Percentiles rank a stretch among this genome's conserved stretches.
Evolutionary conservation across 2,113 vertebrate species (phyloP).

Genomic region (Caloenas nicobarica): DNA sequence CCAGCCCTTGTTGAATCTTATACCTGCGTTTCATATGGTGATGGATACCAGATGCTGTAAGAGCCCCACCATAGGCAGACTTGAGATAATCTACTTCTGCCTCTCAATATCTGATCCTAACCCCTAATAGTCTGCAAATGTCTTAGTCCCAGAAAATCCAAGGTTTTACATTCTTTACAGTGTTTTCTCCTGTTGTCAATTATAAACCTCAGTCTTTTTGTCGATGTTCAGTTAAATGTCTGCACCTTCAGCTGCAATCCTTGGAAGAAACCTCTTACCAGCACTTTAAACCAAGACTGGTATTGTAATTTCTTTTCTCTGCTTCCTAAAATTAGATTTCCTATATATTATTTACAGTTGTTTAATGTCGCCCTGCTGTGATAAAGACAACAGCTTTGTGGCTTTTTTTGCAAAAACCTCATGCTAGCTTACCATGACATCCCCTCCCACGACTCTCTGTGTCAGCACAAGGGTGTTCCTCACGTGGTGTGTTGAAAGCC

Average conservation of each 20-base stretch:
- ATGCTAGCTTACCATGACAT: neutral
- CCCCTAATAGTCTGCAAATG: neutral
- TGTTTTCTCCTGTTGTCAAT: neutral
- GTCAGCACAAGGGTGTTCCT: neutral
- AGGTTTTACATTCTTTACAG: neutral
- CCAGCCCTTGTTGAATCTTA: neutral
- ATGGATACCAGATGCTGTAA: neutral
- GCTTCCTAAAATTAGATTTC: neutral
- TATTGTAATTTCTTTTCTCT: neutral
- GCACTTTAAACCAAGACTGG: neutral
- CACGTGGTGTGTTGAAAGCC: fast-evolving
- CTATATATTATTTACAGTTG: neutral
- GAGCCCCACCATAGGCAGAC: neutral
- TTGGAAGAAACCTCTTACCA: neutral
- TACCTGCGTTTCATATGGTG: neutral
- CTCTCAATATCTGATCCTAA: neutral
- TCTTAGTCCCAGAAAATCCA: neutral
- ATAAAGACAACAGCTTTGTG: neutral
- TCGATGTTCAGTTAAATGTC: neutral
- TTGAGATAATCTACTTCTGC: neutral
- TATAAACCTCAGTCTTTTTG: neutral
- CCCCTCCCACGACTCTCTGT: fast-evolving
- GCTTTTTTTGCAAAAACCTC: neutral
- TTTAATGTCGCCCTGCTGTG: neutral
- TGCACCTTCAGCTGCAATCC: neutral